Evolutionary conservation across 2,797 vertebrate species (phyloP).

Genomic region (Scolopax rusticola): DNA sequence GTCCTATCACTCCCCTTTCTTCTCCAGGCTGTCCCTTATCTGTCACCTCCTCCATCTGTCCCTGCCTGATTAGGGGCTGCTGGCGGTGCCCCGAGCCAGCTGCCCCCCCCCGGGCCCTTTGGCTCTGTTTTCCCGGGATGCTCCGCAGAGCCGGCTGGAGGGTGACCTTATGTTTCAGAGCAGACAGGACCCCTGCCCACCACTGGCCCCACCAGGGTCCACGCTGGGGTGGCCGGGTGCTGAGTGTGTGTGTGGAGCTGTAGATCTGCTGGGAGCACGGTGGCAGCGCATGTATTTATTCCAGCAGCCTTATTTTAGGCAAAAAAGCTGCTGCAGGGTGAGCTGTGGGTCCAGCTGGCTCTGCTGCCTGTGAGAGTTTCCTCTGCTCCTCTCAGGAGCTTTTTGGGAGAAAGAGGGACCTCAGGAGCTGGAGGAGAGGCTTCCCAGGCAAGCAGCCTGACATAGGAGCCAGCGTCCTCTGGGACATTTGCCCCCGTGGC

Average conservation of each 20-base stretch:
- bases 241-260: accelerated
- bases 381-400: not conserved
- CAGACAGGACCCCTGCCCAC: not conserved
- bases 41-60: constrained; percentile 49
- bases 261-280: accelerated
- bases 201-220: not conserved
- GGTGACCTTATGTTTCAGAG: not conserved
- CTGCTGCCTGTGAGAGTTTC: not conserved
- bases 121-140: not conserved
- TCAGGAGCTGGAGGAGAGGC: not conserved
- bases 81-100: not conserved
- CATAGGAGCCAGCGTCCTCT: not conserved
- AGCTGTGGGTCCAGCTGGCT: not conserved
- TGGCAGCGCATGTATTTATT: not conserved
- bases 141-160: accelerated
- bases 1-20: not conserved
- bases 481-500: not conserved
- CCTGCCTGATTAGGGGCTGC: not conserved
- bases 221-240: not conserved
- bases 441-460: not conserved
- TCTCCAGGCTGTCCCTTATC: constrained; percentile 46
- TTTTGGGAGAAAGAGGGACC: not conserved
- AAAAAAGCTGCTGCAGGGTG: constrained; percentile 1
- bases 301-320: constrained; percentile 16
- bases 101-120: not conserved